These are phyloP conservation scores for Drosophila tristis DNA, from an alignment of 1,140 invertebrate genomes.

Conservation along the genomic window DNA sequence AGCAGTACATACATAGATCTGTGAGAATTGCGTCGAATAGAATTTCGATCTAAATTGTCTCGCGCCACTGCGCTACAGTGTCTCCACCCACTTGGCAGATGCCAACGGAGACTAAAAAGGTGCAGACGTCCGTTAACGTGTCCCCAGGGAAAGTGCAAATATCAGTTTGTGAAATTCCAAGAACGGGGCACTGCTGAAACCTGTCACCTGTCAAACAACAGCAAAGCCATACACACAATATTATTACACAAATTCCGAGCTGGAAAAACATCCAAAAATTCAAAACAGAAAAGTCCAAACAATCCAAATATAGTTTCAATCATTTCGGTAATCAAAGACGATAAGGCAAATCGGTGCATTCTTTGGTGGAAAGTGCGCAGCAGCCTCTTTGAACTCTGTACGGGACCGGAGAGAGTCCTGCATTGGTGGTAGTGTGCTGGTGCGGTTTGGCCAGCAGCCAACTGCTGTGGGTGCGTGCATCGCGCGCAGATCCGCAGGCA, in stretches of 20 bases:
- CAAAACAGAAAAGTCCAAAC: not conserved
- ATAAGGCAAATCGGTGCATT: not conserved
- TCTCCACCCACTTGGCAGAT: too few species aligned
- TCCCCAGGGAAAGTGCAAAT: too few species aligned
- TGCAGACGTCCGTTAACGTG: too few species aligned
- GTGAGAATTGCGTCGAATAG: conserved; percentile 35
- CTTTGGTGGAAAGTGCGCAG: not conserved
- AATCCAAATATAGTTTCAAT: not conserved
- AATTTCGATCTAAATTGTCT: conserved; percentile 24
- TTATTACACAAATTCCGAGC: conserved; percentile 8
- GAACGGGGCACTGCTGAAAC: not conserved
- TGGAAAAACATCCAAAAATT: not conserved
- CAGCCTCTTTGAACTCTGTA: too few species aligned
- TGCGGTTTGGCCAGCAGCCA: not conserved
- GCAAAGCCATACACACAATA: conserved; percentile 8
- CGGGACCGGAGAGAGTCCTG: not conserved
- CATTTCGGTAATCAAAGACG: too few species aligned
- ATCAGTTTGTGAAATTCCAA: too few species aligned
- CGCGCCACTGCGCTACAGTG: not conserved
- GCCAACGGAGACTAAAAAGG: too few species aligned
- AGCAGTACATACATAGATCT: conserved; percentile 33
- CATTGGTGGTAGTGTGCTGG: not conserved
- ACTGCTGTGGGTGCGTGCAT: not conserved
- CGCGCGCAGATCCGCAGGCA: not conserved
- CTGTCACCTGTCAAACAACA: conserved; percentile 38